Evolutionary conservation across 2,797 vertebrate genomes (phyloP).

Genomic region (Poecilia picta): DNA sequence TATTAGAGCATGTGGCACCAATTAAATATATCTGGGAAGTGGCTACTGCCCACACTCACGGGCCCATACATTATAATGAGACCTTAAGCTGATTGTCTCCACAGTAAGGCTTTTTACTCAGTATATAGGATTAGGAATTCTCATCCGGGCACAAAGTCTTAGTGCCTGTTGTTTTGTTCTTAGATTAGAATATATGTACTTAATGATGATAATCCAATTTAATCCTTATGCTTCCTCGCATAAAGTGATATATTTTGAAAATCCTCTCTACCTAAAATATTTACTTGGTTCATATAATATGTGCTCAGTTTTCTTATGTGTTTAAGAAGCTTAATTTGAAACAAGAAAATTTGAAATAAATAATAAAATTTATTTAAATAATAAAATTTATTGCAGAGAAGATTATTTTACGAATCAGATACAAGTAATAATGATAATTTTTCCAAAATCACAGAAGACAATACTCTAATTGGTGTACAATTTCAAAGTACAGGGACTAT

Average conservation of each 20-base stretch:
- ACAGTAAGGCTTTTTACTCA: slow-evolving; percentile 40
- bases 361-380: slow-evolving; percentile 9
- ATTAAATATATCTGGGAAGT: slow-evolving; percentile 57
- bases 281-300: slow-evolving; percentile 10
- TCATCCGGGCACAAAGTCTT: slow-evolving; percentile 32
- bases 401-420: slow-evolving; percentile 8
- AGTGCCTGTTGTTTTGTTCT: slow-evolving; percentile 36
- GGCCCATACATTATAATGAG: slow-evolving; percentile 37
- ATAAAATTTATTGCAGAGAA: slow-evolving; percentile 23
- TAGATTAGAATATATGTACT: slow-evolving; percentile 14
- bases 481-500: slow-evolving; percentile 25
- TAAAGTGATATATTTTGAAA: slow-evolving; percentile 12
- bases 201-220: slow-evolving; percentile 28
- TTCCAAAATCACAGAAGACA: background rate
- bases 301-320: background rate
- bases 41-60: slow-evolving; percentile 35
- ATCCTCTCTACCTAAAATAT: slow-evolving; percentile 1
- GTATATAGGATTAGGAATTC: slow-evolving; percentile 45
- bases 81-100: slow-evolving; percentile 57
- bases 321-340: slow-evolving; percentile 10
- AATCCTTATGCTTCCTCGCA: slow-evolving; percentile 13
- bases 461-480: slow-evolving; percentile 7
- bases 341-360: background rate
- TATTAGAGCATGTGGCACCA: slow-evolving; percentile 41
- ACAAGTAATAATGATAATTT: background rate